These are phyloP conservation scores for Trachelus iudaicus DNA, from an alignment of 2,888 invertebrate genomes.

Conservation along the genomic window DNA sequence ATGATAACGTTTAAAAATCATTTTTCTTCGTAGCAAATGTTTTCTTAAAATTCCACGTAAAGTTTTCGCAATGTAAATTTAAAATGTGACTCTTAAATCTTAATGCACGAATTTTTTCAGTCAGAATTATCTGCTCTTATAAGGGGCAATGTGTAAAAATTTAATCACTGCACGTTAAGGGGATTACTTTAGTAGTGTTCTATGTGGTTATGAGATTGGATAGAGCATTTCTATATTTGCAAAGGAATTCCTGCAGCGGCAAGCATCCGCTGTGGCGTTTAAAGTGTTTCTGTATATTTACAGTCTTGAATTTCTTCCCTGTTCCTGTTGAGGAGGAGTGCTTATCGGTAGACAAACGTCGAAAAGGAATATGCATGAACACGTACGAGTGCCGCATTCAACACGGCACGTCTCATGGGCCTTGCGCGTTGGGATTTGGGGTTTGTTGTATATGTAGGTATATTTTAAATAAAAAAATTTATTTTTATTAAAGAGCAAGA, in stretches of 20 bases:
- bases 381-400: slow-evolving; percentile 85
- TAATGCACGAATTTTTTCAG: not conserved
- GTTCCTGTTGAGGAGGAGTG: slow-evolving; percentile 87
- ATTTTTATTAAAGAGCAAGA: not conserved
- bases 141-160: not conserved
- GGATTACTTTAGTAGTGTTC: not conserved
- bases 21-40: not conserved
- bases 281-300: slow-evolving; percentile 38
- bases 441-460: slow-evolving; percentile 88
- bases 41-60: not conserved
- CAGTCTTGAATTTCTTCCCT: slow-evolving; percentile 86
- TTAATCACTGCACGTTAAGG: not conserved
- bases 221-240: not conserved
- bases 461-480: not conserved
- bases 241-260: not conserved
- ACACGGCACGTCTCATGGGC: slow-evolving; percentile 77
- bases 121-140: not conserved
- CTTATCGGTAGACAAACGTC: slow-evolving; percentile 75
- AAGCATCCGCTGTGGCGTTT: not conserved
- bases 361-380: slow-evolving; percentile 83
- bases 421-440: slow-evolving; percentile 85
- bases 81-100: not conserved
- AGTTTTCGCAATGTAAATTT: not conserved
- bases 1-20: not conserved
- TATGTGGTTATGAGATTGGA: not conserved